Evolutionary conservation across 2,113 vertebrate species (phyloP).

Genomic region (Lepus americanus): DNA sequence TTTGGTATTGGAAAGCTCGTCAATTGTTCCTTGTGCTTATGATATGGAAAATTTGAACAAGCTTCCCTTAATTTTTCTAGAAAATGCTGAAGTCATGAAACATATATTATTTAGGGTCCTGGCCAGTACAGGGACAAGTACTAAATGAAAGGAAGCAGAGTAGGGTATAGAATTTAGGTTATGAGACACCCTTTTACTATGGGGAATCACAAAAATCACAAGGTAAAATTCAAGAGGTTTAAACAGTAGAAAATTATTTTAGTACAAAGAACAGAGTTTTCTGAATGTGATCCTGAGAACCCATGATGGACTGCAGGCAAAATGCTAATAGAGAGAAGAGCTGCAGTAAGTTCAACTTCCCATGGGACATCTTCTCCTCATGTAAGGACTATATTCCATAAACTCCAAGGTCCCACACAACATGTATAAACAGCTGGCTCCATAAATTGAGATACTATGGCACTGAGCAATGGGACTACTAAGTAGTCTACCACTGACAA

Average conservation of each 20-base stretch:
- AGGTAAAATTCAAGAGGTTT: constrained; percentile 36
- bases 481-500: not conserved
- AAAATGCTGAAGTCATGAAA: not conserved
- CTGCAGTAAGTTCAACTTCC: not conserved
- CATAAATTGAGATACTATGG: constrained; percentile 35
- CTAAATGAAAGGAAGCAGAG: constrained; percentile 46
- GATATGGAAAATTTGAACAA: not conserved
- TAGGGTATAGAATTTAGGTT: not conserved
- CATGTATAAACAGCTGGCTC: constrained; percentile 10
- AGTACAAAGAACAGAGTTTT: constrained; percentile 1
- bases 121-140: not conserved
- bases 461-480: not conserved
- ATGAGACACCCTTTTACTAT: not conserved
- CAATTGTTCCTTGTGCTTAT: not conserved
- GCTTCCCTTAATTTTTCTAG: not conserved
- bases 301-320: constrained; percentile 14
- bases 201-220: constrained; percentile 48
- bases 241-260: constrained; percentile 53
- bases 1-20: not conserved
- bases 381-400: not conserved
- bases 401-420: not conserved
- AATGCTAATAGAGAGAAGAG: constrained; percentile 32
- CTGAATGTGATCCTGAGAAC: constrained; percentile 21
- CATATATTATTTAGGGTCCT: constrained; percentile 24
- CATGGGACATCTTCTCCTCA: not conserved